phyloP scores from a whole-genome alignment of 1,140 invertebrate species.

The Steinernema khuongi region DNA sequence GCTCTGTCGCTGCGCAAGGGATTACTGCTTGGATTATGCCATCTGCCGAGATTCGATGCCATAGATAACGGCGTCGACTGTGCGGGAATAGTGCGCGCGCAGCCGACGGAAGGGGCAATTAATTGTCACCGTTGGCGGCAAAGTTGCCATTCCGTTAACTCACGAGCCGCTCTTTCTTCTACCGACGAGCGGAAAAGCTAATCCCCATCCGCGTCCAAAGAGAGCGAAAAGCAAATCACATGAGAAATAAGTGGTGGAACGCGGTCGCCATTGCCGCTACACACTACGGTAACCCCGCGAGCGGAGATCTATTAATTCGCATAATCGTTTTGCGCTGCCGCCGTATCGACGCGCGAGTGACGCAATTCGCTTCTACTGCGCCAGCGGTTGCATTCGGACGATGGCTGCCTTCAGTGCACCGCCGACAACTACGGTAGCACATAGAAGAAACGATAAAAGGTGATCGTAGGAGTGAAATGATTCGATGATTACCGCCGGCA shows the following conservation, averaged over 20 bases:
- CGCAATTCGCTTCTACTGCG: slow-evolving; percentile 8
- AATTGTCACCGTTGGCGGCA: slow-evolving; percentile 12
- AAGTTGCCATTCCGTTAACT: neutral
- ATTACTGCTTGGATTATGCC: slow-evolving; percentile 10
- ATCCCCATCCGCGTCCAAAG: neutral
- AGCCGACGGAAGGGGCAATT: neutral
- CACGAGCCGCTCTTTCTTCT: neutral
- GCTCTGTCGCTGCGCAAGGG: neutral
- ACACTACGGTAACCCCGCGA: neutral
- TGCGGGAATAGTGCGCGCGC: neutral
- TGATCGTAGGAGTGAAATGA: neutral
- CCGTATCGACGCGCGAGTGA: neutral
- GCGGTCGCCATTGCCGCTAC: neutral
- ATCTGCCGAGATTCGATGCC: slow-evolving; percentile 2
- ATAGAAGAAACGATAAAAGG: neutral
- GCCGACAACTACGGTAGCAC: neutral
- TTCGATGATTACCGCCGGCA: neutral
- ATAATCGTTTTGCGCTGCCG: slow-evolving; percentile 8
- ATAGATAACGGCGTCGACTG: neutral
- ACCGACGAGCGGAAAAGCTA: neutral
- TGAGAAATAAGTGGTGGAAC: neutral
- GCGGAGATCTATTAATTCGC: slow-evolving; percentile 9
- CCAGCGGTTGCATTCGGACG: neutral
- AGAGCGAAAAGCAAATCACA: neutral
- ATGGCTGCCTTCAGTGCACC: neutral